Evolutionary conservation across 92 coral and sea anemone species (phyloP).

Genomic region (Diadumene lineata): DNA sequence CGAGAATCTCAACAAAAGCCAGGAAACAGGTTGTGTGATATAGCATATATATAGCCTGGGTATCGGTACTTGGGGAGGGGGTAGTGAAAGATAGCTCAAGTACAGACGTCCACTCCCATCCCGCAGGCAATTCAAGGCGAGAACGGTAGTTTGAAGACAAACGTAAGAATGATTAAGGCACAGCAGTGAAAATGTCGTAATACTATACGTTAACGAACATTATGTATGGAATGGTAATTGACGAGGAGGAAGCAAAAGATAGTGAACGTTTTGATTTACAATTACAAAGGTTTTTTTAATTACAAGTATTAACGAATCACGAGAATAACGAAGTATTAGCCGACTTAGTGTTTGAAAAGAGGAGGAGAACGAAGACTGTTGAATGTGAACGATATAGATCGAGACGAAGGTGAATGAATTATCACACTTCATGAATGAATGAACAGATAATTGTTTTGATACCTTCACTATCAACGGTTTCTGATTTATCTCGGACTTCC

Average conservation of each 20-base stretch:
- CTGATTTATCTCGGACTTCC: constrained; percentile 35
- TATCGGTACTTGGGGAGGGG: too few species aligned
- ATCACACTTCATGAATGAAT: neutral
- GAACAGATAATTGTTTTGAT: too few species aligned
- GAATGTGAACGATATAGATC: neutral
- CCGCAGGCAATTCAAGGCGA: too few species aligned
- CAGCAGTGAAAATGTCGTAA: too few species aligned
- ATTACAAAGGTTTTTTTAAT: neutral
- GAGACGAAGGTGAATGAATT: neutral
- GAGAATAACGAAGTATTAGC: neutral
- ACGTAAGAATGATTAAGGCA: too few species aligned
- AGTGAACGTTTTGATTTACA: neutral
- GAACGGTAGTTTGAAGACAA: too few species aligned
- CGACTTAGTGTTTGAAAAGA: neutral
- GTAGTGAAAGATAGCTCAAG: too few species aligned
- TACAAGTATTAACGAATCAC: neutral
- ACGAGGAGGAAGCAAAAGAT: neutral
- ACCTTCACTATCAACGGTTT: constrained; percentile 18
- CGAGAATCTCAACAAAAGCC: too few species aligned
- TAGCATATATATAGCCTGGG: too few species aligned
- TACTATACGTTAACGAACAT: too few species aligned
- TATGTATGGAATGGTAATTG: neutral
- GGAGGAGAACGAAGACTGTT: neutral
- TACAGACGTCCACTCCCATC: too few species aligned
- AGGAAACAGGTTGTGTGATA: too few species aligned